Conservation (phyloP, 2,797 vertebrate species). For the Lepus townsendii region DNA sequence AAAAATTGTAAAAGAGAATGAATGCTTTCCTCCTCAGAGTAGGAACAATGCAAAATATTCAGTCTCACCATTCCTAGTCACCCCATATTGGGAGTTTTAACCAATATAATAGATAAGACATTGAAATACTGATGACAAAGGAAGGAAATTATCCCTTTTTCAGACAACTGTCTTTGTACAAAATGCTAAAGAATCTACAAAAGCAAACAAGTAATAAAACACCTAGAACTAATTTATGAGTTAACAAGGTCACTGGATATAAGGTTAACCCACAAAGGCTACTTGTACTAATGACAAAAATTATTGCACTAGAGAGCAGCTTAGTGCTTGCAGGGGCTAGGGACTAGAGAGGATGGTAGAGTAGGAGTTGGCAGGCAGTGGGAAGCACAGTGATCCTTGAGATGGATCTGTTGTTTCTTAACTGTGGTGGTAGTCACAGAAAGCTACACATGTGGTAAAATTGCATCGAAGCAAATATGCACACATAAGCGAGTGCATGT, state of each 20-base stretch:
- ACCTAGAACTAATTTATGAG: constrained; percentile 30
- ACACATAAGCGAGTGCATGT: not conserved
- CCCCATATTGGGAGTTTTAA: not conserved
- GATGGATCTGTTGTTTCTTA: constrained; percentile 14
- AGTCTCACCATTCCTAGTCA: not conserved
- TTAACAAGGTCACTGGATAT: constrained; percentile 15
- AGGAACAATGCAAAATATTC: not conserved
- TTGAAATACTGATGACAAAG: not conserved
- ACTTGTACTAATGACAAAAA: constrained; percentile 26
- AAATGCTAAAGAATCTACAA: constrained; percentile 5
- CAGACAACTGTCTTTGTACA: not conserved
- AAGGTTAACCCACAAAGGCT: constrained; percentile 12
- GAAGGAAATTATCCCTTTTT: not conserved
- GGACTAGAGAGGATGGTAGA: not conserved
- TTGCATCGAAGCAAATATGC: not conserved
- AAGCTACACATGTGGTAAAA: not conserved
- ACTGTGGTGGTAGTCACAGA: not conserved
- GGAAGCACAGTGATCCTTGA: not conserved
- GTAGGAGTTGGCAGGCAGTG: not conserved
- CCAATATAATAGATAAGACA: not conserved
- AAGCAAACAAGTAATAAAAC: not conserved
- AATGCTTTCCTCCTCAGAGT: not conserved
- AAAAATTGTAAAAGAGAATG: not conserved
- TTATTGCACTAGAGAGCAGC: not conserved
- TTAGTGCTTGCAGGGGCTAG: not conserved